Conservation (phyloP, 2,888 invertebrate genomes). For the Pharmacophagus antenor region DNA sequence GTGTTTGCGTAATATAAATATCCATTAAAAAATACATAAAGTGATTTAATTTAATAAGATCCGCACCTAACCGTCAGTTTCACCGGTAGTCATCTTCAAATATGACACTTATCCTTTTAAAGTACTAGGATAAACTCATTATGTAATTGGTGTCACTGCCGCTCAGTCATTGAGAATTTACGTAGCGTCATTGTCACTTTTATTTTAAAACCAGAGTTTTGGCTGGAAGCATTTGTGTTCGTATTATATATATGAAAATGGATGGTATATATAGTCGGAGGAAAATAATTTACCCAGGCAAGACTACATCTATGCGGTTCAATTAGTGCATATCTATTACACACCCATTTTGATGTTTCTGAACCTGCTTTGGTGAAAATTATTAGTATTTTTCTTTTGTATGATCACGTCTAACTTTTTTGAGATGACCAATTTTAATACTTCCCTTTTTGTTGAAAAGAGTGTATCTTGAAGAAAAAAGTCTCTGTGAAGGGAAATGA, state of each 20-base stretch:
- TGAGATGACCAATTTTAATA: too few species aligned
- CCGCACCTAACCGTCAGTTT: neutral
- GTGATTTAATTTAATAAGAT: constrained; percentile 1
- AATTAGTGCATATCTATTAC: too few species aligned
- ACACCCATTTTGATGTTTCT: too few species aligned
- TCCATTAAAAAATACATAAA: neutral
- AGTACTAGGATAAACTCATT: constrained; percentile 11
- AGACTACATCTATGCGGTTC: too few species aligned
- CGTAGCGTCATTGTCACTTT: neutral
- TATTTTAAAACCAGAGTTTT: neutral
- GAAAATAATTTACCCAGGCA: neutral
- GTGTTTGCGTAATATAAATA: neutral
- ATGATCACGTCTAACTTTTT: too few species aligned
- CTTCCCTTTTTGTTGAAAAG: too few species aligned
- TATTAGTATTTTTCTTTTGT: too few species aligned
- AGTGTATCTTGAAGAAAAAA: too few species aligned
- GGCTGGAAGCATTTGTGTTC: neutral
- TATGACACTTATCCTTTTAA: constrained; percentile 13
- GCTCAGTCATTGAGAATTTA: neutral
- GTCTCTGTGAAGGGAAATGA: too few species aligned
- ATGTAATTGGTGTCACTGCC: constrained; percentile 17
- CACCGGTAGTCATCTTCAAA: constrained; percentile 2
- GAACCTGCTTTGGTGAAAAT: too few species aligned
- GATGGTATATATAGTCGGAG: neutral
- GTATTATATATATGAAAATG: neutral